Percentiles rank a stretch among this genome's conserved stretches.
phyloP scores from a whole-genome alignment of 2,113 vertebrate species.

The Nipponia nippon region DNA sequence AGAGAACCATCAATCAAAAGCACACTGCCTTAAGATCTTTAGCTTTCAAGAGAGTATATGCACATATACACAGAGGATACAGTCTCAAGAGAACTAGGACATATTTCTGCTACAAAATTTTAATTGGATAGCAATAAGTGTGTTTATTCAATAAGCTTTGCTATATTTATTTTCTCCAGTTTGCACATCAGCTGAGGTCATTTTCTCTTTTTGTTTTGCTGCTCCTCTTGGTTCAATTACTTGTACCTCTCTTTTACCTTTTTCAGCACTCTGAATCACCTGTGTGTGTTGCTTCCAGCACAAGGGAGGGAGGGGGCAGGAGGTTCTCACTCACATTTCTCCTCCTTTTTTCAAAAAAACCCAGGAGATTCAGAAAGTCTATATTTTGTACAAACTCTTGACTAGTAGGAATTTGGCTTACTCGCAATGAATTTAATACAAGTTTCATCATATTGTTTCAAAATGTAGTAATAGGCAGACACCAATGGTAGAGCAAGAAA shows the following conservation, averaged over 20 bases:
- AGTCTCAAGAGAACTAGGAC: neutral
- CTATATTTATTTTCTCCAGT: neutral
- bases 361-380: neutral
- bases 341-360: neutral
- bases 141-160: neutral
- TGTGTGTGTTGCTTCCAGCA: fast-evolving
- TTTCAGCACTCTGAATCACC: neutral
- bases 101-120: neutral
- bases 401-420: neutral
- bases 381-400: neutral
- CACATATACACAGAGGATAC: neutral
- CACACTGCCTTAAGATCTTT: neutral
- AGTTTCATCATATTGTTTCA: neutral
- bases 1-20: slow-evolving; percentile 1
- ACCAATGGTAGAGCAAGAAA: neutral
- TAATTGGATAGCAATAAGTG: neutral
- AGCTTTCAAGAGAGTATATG: neutral
- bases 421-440: neutral
- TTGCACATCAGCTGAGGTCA: neutral
- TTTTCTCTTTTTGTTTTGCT: neutral
- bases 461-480: neutral
- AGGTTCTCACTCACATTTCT: neutral
- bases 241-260: neutral
- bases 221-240: neutral
- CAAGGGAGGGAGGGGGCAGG: neutral